Conservation (phyloP, 2,888 invertebrate genomes). For the Torymus tubicola region DNA sequence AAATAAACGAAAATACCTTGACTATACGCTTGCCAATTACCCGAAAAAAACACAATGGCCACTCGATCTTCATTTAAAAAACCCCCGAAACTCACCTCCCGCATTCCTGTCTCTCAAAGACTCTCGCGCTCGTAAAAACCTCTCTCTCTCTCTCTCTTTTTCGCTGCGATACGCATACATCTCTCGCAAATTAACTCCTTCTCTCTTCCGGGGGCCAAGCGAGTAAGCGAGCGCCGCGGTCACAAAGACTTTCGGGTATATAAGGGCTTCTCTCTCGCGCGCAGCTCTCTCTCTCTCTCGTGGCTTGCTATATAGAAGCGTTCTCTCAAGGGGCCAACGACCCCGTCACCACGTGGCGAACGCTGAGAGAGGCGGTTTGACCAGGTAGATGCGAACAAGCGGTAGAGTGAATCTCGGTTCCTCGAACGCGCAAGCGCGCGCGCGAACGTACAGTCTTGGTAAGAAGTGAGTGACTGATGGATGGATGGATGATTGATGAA, state of each 20-base stretch:
- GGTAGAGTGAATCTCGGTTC: constrained; percentile 16
- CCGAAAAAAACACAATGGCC: no score
- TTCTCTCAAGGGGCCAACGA: constrained; percentile 30
- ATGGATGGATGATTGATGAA: background rate
- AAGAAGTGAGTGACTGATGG: background rate
- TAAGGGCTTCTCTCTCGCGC: constrained; percentile 25
- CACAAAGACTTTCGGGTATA: constrained; percentile 26
- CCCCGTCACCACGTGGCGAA: constrained; percentile 51
- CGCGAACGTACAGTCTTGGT: background rate
- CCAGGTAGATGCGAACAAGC: background rate
- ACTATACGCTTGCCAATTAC: no score
- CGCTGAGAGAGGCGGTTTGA: background rate
- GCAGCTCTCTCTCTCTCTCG: background rate
- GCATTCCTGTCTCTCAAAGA: no score
- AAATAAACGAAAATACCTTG: no score
- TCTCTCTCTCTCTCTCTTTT: no score
- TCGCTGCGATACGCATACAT: background rate
- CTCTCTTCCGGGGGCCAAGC: constrained; percentile 25
- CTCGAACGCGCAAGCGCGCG: background rate
- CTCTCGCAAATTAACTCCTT: background rate
- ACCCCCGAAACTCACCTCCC: no score
- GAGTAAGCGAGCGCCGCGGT: background rate
- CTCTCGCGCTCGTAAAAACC: no score
- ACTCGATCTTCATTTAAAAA: no score
- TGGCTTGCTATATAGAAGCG: background rate